These are phyloP conservation scores for Chrysochloris asiatica DNA, from an alignment of 2,113 vertebrate genomes.

Conservation along the genomic window DNA sequence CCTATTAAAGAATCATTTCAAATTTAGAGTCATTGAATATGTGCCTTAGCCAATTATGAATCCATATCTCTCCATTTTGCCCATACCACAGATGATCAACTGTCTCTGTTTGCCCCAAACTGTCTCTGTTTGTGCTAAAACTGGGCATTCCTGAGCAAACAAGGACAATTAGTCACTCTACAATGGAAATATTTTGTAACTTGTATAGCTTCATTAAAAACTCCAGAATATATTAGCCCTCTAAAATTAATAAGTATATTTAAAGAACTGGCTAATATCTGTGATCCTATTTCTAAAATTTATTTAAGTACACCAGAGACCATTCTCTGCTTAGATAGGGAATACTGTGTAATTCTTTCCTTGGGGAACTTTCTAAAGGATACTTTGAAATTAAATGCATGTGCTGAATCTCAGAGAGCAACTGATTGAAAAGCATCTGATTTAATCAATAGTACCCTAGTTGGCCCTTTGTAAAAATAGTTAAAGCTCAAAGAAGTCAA, in stretches of 20 bases:
- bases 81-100: neutral
- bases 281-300: conserved; percentile 1
- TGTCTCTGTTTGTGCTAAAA: neutral
- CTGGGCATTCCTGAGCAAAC: neutral
- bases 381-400: conserved; percentile 47
- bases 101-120: neutral
- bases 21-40: neutral
- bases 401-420: conserved; percentile 37
- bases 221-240: neutral
- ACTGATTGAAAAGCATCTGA: conserved; percentile 37
- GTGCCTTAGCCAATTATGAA: neutral
- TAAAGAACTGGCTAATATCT: neutral
- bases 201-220: neutral
- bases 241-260: neutral
- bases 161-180: neutral
- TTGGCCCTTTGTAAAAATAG: conserved; percentile 12
- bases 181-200: neutral
- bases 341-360: conserved; percentile 30
- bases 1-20: neutral
- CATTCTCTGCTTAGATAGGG: conserved; percentile 10
- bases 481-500: conserved; percentile 37
- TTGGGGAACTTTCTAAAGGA: conserved; percentile 30
- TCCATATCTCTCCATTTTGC: neutral
- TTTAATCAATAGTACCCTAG: conserved; percentile 16
- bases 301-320: neutral